These are phyloP conservation scores for Molorchus minor DNA, from an alignment of 2,888 invertebrate species.

Conservation along the genomic window DNA sequence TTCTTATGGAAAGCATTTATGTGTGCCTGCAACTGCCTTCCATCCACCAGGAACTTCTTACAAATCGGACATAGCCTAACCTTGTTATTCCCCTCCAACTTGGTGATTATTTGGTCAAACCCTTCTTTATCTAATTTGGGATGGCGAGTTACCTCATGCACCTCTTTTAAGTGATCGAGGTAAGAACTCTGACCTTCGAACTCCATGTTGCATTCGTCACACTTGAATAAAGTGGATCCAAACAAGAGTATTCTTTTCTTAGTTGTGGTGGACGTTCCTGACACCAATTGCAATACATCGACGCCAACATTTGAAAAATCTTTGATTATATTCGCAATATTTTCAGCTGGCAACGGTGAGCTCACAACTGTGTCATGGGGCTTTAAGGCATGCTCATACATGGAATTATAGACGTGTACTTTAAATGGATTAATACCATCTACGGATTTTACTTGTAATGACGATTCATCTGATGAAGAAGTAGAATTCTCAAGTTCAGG, in stretches of 20 bases:
- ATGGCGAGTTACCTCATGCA: not conserved
- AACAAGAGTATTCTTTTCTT: constrained; percentile 1
- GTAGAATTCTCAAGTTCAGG: not conserved
- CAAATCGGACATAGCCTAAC: not conserved
- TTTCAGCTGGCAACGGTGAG: not conserved
- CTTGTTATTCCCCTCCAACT: not conserved
- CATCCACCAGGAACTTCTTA: not conserved
- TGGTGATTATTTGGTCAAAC: not conserved
- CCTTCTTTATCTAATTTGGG: not conserved
- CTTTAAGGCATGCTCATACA: not conserved
- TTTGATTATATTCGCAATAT: not conserved
- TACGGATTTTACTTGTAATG: not conserved
- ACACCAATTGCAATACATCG: not conserved
- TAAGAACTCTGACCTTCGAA: not conserved
- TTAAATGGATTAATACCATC: not conserved
- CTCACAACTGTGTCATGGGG: not conserved
- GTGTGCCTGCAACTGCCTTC: not conserved
- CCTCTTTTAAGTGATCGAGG: not conserved
- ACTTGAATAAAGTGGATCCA: not conserved
- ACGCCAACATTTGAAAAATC: not conserved
- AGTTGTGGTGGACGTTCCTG: not conserved
- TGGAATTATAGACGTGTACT: not conserved
- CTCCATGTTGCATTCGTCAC: not conserved
- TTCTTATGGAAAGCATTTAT: not conserved
- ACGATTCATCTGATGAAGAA: too few relatives aligned